phyloP scores from a whole-genome alignment of 1,140 invertebrate species.

The Panulirus ornatus region DNA sequence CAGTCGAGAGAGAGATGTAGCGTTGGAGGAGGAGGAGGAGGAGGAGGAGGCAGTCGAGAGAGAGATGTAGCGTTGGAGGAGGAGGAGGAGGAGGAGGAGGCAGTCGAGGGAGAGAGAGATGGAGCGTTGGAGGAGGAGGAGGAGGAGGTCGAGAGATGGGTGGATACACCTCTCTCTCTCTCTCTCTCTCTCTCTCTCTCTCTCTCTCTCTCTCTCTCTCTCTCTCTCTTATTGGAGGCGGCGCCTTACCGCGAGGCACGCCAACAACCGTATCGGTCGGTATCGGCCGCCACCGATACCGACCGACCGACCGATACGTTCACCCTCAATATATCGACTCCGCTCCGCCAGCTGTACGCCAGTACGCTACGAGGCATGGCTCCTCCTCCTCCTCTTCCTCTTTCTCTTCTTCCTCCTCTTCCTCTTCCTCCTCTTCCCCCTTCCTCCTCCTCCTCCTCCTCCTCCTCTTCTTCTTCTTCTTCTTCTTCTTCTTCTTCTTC shows the following conservation, averaged over 20 bases:
- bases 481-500: neutral
- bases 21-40: too few relatives aligned
- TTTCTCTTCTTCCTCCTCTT: constrained; percentile 30
- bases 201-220: constrained; percentile 40
- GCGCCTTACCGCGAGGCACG: too few relatives aligned
- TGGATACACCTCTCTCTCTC: neutral
- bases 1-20: too few relatives aligned
- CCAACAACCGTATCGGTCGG: too few relatives aligned
- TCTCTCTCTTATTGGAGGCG: too few relatives aligned
- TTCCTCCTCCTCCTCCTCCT: neutral
- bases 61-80: neutral
- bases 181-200: constrained; percentile 34
- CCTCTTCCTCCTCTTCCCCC: neutral
- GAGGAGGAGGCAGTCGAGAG: neutral
- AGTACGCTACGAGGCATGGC: neutral
- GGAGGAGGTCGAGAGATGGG: neutral
- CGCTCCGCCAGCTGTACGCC: neutral
- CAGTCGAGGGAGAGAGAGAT: neutral
- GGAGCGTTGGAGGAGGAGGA: neutral
- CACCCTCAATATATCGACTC: too few relatives aligned
- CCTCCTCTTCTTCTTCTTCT: neutral
- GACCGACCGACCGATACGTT: too few relatives aligned
- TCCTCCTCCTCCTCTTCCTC: too few relatives aligned
- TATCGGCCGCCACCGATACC: neutral
- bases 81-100: neutral